Base-by-base conservation (phyloP, 2,113 vertebrate species). In the Paradoxurus hermaphroditus region DNA sequence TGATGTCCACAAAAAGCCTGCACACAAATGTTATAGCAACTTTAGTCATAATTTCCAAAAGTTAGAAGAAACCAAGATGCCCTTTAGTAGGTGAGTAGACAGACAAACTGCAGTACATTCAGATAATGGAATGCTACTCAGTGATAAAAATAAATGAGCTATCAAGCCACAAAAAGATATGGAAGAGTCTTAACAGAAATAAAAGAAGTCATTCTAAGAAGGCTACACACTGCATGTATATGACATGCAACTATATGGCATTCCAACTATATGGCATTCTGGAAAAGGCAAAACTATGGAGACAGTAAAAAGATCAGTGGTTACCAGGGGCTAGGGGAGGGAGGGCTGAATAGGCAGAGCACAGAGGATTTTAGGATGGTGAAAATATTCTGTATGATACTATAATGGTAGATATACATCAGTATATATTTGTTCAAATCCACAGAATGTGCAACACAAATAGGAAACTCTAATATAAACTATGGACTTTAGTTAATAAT, bases 211-310 rank as follows among this genome's bases (percentile, higher is more conserved):
- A 70, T 59, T 83, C 31, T 77, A 29, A 56, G 89, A 86, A 82
- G 49, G 67, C 44, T 53, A 75, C 9, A 81, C 56, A 87, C 19
- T 91, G 8, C 29, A 53, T 39, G n/a, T n/a, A n/a, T n/a, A n/a
- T n/a, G n/a, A n/a, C n/a, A n/a, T n/a, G n/a, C n/a, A n/a, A n/a
- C n/a, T n/a, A n/a, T n/a, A n/a, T n/a, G n/a, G n/a, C n/a, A 95
- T 53, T 89, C 72, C 23, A 97, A 62, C 19, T 53, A 79, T 25
- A 75, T n/a, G 77, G 79, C 10, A 68, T 59, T 67, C 7, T 88
- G 29, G 79, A 94, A 96, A 89, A 90, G 44, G 31, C 36, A 89
- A 95, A 83, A 82, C 49, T 87, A 51, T n/a, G 25, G 49, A 94
- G 18, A 90, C 44, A 86, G 78, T 51, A 93, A 65, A 86, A 96